Base-by-base conservation (phyloP, 2,797 vertebrate genomes). In the Enteromius anoplus region DNA sequence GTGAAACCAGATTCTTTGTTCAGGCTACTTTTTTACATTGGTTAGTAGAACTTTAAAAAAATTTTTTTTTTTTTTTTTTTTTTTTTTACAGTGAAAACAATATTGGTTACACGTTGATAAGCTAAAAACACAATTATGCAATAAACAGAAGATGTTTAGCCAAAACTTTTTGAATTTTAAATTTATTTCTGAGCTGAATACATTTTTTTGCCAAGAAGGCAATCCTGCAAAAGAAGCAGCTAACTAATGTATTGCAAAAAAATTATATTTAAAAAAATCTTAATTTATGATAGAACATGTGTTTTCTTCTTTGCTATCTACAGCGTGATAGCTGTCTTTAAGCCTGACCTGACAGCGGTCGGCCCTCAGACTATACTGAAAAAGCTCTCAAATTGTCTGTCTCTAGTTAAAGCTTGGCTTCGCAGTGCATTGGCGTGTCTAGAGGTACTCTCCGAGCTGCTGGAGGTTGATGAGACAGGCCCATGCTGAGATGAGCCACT, bases 381-480 rank as follows among this genome's bases (percentile, higher is more conserved):
- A 81, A 45, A 80, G 68, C 37, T 65, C 66, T 14, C 32, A 80
- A 42, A 80, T 70, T 45, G 34, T 69, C 37, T 68, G 66, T 55
- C 51, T 70, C 65, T 23, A 55, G 65, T 34, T 53, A 8, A 53
- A 55, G 62, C 77, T 32, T 37, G 65, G 26, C 32, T 47, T 12
- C 26, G 12, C n/a, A 26, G 32, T 58, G 65, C 37, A 80, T 29
- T 45, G 66, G 51, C 14, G 26, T 65, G 19, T 55, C 32, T 53
- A 51, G 55, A 40, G 34, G 32, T 42, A 17, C 71, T 19, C 71
- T 73, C 23, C 17, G 26, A 66, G 42, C 60, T 11, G 49, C 65
- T 80, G 32, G 78, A 40, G 21, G 65, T 37, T 83, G 82, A 78
- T 62, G 75, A 78, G 75, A 77, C 81, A 60, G 73, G 75, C 64